A percentile compares a stretch with the other conserved stretches of the same genome.
phyloP scores from a whole-genome alignment of 2,888 invertebrate genomes.

The Acleris literana region DNA sequence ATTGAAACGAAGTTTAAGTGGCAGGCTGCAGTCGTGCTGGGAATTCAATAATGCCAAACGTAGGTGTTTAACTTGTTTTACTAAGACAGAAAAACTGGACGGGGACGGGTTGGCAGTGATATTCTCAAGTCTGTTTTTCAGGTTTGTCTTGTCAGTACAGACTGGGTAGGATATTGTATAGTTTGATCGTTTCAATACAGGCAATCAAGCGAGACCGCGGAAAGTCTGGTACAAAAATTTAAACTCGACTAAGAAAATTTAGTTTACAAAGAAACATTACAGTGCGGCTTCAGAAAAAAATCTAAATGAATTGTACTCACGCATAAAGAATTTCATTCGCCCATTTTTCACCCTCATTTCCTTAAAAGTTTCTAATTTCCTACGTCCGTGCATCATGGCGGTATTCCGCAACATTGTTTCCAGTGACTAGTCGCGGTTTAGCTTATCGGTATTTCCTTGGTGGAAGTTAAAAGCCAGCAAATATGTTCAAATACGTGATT shows the following conservation, averaged over 20 bases:
- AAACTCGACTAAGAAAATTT: slow-evolving; percentile 6
- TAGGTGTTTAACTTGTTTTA: background rate
- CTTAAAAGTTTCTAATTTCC: slow-evolving; percentile 2
- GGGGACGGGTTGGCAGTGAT: background rate
- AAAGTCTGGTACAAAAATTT: slow-evolving; percentile 16
- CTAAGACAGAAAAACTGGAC: background rate
- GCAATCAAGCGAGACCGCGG: slow-evolving; percentile 18
- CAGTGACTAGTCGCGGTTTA: slow-evolving; percentile 1
- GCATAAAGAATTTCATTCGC: no score
- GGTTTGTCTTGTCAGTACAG: background rate
- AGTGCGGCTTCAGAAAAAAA: background rate
- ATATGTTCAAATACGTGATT: background rate
- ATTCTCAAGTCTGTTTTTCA: slow-evolving; percentile 3
- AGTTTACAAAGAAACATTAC: background rate
- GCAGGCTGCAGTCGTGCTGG: slow-evolving; percentile 38
- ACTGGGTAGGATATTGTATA: slow-evolving; percentile 4
- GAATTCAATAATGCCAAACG: slow-evolving; percentile 34
- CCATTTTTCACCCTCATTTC: no score
- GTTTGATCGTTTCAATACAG: slow-evolving; percentile 19
- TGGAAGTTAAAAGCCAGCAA: slow-evolving; percentile 1
- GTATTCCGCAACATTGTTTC: slow-evolving; percentile 10
- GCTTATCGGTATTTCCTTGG: slow-evolving; percentile 19
- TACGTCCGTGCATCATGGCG: slow-evolving; percentile 1
- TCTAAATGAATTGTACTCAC: background rate
- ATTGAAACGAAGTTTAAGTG: slow-evolving; percentile 40